phyloP scores from a whole-genome alignment of 2,888 invertebrate species.

The Eristalinus aeneus region DNA sequence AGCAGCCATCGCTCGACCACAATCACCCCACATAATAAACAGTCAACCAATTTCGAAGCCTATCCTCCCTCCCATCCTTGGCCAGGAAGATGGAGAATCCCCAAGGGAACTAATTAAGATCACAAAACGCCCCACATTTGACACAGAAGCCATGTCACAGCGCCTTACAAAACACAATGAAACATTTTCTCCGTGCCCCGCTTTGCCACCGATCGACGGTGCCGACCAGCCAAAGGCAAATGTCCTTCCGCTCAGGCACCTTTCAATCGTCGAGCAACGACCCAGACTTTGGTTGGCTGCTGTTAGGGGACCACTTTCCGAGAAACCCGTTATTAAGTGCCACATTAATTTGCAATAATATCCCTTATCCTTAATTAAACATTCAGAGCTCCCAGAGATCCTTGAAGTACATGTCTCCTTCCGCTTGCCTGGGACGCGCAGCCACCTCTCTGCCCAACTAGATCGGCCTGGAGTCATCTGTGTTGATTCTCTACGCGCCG shows the following conservation, averaged over 20 bases:
- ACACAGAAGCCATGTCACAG: not conserved
- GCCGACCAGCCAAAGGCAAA: not conserved
- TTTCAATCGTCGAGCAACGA: not conserved
- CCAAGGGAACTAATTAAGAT: slow-evolving; percentile 26
- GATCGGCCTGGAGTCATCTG: not conserved
- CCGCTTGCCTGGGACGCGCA: not conserved
- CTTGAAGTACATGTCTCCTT: slow-evolving; percentile 17
- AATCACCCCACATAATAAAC: not conserved
- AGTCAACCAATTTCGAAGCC: not conserved
- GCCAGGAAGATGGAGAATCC: not conserved
- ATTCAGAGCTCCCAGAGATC: slow-evolving; percentile 9
- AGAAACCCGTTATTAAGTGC: slow-evolving; percentile 47
- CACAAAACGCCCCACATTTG: slow-evolving; percentile 3
- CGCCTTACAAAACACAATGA: not conserved
- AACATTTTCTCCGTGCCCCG: not conserved
- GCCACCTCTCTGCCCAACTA: not conserved
- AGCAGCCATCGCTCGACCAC: not conserved
- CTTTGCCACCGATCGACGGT: no score
- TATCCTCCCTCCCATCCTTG: not conserved
- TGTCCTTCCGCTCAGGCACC: not conserved
- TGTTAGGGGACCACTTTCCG: not conserved
- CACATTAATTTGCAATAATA: slow-evolving; percentile 59
- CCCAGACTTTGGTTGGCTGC: not conserved
- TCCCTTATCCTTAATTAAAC: slow-evolving; percentile 48
- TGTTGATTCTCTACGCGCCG: not conserved